Evolutionary conservation across 2,888 invertebrate genomes (phyloP).

Genomic region (Drosophila imparisetae): DNA sequence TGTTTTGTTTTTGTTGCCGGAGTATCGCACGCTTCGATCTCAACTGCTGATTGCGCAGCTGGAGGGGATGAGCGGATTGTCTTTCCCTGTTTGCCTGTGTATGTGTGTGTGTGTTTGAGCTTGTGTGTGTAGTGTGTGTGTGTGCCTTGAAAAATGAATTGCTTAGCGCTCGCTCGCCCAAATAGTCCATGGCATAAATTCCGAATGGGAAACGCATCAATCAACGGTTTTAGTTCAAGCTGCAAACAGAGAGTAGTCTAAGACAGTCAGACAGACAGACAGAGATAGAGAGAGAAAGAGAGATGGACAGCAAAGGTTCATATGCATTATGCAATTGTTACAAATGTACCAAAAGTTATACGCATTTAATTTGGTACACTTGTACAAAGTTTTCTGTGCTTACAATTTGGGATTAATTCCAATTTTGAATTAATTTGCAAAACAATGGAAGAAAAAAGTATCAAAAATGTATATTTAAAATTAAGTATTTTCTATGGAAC

Average conservation of each 20-base stretch:
- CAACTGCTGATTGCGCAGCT: constrained; percentile 70
- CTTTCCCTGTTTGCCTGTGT: neutral
- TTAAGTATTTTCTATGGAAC: neutral
- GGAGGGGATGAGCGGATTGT: constrained; percentile 55
- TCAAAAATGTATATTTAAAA: neutral
- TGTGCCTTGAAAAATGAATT: constrained; percentile 71
- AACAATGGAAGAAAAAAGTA: neutral
- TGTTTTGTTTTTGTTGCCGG: constrained; percentile 40
- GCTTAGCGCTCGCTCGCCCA: constrained; percentile 71
- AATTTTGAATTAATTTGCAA: neutral
- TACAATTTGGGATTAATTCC: neutral
- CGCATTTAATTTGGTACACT: neutral
- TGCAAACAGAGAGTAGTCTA: constrained; percentile 36
- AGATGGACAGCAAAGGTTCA: neutral
- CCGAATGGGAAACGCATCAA: constrained; percentile 81
- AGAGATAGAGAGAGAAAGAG: neutral
- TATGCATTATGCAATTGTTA: constrained; percentile 3
- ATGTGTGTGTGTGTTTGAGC: neutral
- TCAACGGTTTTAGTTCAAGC: constrained; percentile 66
- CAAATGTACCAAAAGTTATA: neutral
- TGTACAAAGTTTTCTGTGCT: neutral
- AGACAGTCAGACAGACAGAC: neutral
- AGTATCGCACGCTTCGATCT: constrained; percentile 77
- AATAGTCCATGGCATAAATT: constrained; percentile 80
- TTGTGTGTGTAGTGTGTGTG: constrained; percentile 5